Evolutionary conservation across 2,113 vertebrate genomes (phyloP).

Genomic region (Paracanthobrama guichenoti): DNA sequence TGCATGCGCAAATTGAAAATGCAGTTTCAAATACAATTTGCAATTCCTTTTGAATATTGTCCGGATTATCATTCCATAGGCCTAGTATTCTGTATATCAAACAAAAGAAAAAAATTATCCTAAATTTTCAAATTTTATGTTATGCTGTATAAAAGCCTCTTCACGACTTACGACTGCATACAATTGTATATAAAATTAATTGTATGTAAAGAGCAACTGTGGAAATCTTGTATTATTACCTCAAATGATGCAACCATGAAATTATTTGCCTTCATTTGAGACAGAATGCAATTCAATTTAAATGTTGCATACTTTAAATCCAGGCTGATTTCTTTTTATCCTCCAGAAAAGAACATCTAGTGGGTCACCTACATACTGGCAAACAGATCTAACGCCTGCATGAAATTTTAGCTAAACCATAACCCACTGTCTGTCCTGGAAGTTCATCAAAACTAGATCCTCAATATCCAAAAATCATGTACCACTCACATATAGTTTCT

Average conservation of each 20-base stretch:
- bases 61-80: no score
- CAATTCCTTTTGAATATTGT: no score
- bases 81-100: not conserved
- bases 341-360: constrained; percentile 63
- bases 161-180: constrained; percentile 55
- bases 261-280: constrained; percentile 77
- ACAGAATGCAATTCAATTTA: constrained; percentile 70
- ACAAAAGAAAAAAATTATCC: constrained; percentile 45
- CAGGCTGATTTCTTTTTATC: constrained; percentile 70
- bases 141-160: constrained; percentile 45
- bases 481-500: not conserved
- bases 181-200: constrained; percentile 54
- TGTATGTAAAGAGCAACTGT: constrained; percentile 69
- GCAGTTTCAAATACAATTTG: no score
- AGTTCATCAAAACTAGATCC: constrained; percentile 3
- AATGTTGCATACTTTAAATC: constrained; percentile 59
- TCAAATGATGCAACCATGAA: constrained; percentile 75
- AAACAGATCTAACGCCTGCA: constrained; percentile 62
- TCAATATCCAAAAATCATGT: not conserved
- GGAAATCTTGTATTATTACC: constrained; percentile 73
- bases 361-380: constrained; percentile 72
- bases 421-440: constrained; percentile 32
- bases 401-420: constrained; percentile 60
- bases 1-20: no score
- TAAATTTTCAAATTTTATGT: constrained; percentile 56